These are phyloP conservation scores for Drosophila prosaltans DNA, from an alignment of 1,140 invertebrate species.

Conservation along the genomic window DNA sequence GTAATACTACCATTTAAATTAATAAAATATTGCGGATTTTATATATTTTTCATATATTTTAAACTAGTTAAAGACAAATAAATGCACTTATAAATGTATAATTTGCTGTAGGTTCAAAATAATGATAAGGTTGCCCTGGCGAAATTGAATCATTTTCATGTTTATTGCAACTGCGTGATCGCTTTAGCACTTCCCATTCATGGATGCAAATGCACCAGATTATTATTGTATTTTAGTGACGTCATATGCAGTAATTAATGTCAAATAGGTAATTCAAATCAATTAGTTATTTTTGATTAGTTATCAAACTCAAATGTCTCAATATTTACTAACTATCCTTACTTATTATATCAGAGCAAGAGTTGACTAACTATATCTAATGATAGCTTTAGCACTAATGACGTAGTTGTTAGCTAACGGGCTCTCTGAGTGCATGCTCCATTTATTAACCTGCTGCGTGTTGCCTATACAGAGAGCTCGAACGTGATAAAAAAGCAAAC, in stretches of 20 bases:
- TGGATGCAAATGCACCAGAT: not conserved
- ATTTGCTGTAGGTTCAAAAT: too few relatives aligned
- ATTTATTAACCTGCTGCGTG: not conserved
- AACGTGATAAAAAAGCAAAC: conserved; percentile 21
- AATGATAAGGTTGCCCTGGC: not conserved
- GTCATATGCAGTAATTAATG: not conserved
- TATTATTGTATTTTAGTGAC: not conserved
- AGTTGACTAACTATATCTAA: not conserved
- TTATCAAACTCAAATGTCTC: too few relatives aligned
- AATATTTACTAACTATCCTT: too few relatives aligned
- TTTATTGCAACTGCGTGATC: not conserved
- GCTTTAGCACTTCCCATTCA: not conserved
- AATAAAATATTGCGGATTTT: too few relatives aligned
- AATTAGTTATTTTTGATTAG: too few relatives aligned
- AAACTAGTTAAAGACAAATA: too few relatives aligned
- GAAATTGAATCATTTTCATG: not conserved
- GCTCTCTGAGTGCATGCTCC: not conserved
- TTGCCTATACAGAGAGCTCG: not conserved
- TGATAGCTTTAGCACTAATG: not conserved
- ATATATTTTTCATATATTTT: too few relatives aligned
- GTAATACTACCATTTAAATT: not conserved
- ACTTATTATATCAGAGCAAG: too few relatives aligned
- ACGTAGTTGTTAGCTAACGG: not conserved
- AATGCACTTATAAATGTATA: too few relatives aligned
- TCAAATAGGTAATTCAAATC: not conserved